phyloP scores from a whole-genome alignment of 2,888 invertebrate genomes.

The Halictus ligatus region DNA sequence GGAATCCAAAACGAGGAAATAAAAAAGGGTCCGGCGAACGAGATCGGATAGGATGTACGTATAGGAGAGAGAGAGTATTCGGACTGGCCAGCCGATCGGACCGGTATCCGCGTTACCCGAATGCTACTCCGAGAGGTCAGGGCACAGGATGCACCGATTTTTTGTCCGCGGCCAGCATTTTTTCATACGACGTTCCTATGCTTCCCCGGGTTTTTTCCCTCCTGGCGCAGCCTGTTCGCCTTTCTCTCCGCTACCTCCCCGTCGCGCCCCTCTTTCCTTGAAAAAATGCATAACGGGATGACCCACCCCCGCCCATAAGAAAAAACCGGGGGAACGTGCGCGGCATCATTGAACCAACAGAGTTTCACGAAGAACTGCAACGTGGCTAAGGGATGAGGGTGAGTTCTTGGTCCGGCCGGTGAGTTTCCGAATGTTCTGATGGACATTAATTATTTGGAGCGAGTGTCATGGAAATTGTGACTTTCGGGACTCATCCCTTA shows the following conservation, averaged over 20 bases:
- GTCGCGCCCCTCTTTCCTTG: slow-evolving; percentile 9
- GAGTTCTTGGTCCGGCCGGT: background rate
- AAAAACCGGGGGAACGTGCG: slow-evolving; percentile 66
- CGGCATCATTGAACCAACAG: slow-evolving; percentile 64
- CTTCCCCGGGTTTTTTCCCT: slow-evolving; percentile 15
- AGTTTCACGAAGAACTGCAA: slow-evolving; percentile 34
- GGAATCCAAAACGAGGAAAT: slow-evolving; percentile 2
- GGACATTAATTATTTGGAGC: background rate
- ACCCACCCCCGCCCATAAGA: slow-evolving; percentile 32
- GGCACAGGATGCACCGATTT: slow-evolving; percentile 75
- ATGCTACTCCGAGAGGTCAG: slow-evolving; percentile 51
- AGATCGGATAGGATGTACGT: slow-evolving; percentile 59
- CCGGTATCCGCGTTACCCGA: slow-evolving; percentile 52
- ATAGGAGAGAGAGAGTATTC: slow-evolving; percentile 41
- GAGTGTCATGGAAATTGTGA: background rate
- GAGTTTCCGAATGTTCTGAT: background rate
- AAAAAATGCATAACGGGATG: slow-evolving; percentile 74
- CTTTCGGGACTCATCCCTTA: background rate
- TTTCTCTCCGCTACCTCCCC: slow-evolving; percentile 13
- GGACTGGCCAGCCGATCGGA: slow-evolving; percentile 51
- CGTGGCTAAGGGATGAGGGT: background rate
- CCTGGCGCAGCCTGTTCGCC: background rate
- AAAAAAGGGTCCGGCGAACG: slow-evolving; percentile 30
- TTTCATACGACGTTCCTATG: slow-evolving; percentile 7
- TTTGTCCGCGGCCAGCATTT: slow-evolving; percentile 49